Conservation (phyloP, 2,888 invertebrate genomes). For the Agrilus biguttatus region DNA sequence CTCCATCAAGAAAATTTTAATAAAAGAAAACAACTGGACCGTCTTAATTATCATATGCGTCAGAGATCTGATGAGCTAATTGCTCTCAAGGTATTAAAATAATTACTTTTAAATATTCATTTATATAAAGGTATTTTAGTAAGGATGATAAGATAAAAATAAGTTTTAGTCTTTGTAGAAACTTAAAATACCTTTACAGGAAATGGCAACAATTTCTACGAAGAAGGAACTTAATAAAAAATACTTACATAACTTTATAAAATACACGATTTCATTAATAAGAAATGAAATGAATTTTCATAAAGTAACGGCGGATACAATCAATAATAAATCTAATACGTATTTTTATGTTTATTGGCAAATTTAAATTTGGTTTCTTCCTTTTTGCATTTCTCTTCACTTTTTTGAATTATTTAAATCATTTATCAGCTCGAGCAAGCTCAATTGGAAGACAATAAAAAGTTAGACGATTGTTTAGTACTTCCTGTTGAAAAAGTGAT, state of each 20-base stretch:
- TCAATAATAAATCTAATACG: background rate
- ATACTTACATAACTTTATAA: background rate
- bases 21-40: constrained; percentile 46
- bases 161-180: too few species aligned
- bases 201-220: background rate
- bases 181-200: background rate
- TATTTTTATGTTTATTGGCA: background rate
- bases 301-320: too few species aligned
- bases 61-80: constrained; percentile 44
- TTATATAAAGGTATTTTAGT: constrained; percentile 2
- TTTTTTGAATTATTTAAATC: background rate
- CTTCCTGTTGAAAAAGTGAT: constrained; percentile 38
- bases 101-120: background rate
- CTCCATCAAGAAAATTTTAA: constrained; percentile 48
- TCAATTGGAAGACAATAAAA: constrained; percentile 36
- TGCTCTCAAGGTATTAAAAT: constrained; percentile 37
- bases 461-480: constrained; percentile 34
- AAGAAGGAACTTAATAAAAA: too few species aligned
- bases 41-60: constrained; percentile 42
- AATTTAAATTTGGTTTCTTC: background rate
- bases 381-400: background rate
- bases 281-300: too few species aligned
- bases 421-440: constrained; percentile 35
- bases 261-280: background rate
- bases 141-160: too few species aligned